These are phyloP conservation scores for Megatriorchis doriae DNA, from an alignment of 2,113 vertebrate genomes.

Conservation along the genomic window DNA sequence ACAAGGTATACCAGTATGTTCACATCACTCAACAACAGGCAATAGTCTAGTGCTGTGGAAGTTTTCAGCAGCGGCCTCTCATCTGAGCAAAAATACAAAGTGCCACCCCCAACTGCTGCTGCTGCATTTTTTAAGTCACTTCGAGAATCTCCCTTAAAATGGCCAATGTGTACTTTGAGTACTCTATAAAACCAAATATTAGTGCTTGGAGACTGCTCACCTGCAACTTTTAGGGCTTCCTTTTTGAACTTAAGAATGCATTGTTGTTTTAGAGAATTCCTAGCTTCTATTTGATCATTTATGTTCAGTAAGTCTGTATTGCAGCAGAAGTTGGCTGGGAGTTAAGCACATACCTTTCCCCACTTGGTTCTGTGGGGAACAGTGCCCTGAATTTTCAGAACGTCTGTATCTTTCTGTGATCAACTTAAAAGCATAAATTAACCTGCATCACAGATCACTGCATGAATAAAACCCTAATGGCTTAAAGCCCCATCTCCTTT, in stretches of 20 bases:
- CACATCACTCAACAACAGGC: neutral
- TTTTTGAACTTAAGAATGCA: neutral
- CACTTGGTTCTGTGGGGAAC: neutral
- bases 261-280: neutral
- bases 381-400: neutral
- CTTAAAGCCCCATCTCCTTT: neutral
- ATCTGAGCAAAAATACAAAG: neutral
- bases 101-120: neutral
- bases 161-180: neutral
- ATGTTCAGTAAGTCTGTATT: neutral
- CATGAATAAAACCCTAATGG: neutral
- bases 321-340: neutral
- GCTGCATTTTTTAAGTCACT: neutral
- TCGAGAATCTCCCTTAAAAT: neutral
- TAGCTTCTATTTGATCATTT: neutral
- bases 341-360: neutral
- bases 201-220: neutral
- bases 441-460: neutral
- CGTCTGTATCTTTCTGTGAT: neutral
- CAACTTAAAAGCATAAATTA: neutral
- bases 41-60: neutral
- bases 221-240: neutral
- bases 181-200: neutral
- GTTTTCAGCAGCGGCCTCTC: neutral
- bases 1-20: accelerated